phyloP scores from a whole-genome alignment of 2,113 vertebrate species.

The Sylvilagus bachmani region DNA sequence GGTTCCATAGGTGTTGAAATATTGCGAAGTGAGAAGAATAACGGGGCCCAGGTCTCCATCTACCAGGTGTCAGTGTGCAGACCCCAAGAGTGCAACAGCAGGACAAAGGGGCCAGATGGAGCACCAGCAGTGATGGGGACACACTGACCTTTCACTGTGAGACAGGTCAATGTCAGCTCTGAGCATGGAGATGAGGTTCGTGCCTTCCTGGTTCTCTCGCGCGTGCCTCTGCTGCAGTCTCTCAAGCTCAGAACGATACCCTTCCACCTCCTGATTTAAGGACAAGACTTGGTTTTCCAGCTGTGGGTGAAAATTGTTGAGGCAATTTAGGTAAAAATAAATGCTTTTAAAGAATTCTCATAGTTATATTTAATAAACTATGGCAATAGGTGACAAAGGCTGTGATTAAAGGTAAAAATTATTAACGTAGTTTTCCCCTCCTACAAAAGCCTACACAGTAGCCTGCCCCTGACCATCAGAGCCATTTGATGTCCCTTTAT shows the following conservation, averaged over 20 bases:
- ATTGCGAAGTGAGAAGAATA: neutral
- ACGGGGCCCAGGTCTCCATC: fast-evolving
- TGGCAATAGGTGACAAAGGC: neutral
- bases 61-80: too few species aligned
- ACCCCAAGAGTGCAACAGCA: neutral
- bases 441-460: neutral
- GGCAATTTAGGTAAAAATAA: neutral
- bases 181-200: constrained; percentile 92
- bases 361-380: neutral
- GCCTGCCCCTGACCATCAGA: too few species aligned
- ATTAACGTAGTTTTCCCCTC: neutral
- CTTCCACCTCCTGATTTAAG: constrained; percentile 89
- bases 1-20: neutral
- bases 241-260: constrained; percentile 90
- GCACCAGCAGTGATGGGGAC: neutral
- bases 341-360: neutral
- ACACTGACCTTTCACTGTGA: constrained; percentile 91
- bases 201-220: constrained; percentile 92
- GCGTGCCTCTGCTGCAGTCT: constrained; percentile 89
- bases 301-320: constrained; percentile 84
- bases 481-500: too few species aligned
- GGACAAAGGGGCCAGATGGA: neutral
- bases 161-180: constrained; percentile 90
- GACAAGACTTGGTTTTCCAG: constrained; percentile 89
- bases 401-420: neutral